Evolutionary conservation across 2,113 vertebrate species (phyloP), one percentile per base, ranked within the genome.

Genomic region (Macquaria ambigua): DNA sequence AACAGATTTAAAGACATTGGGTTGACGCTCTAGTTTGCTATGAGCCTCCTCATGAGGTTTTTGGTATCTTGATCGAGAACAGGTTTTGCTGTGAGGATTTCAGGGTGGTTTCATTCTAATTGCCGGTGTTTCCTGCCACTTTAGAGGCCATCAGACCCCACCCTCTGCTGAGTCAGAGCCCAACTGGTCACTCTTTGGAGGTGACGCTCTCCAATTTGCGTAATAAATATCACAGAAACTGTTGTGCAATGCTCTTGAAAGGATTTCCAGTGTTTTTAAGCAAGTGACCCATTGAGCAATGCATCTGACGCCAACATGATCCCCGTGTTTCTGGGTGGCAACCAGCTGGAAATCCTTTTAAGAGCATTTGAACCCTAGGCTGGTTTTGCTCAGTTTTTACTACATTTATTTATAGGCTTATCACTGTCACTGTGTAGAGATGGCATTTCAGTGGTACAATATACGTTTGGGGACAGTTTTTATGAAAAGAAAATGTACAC

Each of bases 211-310:
- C 48, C 25, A 59, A 70, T 71, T 67, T 83, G 46, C 23, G 7
- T 61, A 81, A 83, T 7, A 77, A 74, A 67, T 64, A 31, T 11
- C 62, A 66, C 50, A 62, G 74, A 70, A 68, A 77, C 41, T 50
- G 23, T 74, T 79, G 84, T 25, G 59, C 77, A 87, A 81, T 37
- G 3, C 50, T 71, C 37, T 43, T 3, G 12, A 77, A 80, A 21
- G 46, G 14, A 28, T 75, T 41, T 20, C 18, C 8, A 2, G 20
- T 59, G 4, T 31, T 39, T 46, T 48, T 28, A 50, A 56, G 21
- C 11, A 21, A 72, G 10, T 37, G 28, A 25, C 31, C 25, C 2
- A 68, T 37, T 81, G 15, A n/a, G 68, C 66, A 84, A 77, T 4
- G 0, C 7, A 41, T 61, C 20, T 12, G 68, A 74, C 3, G 0